phyloP scores from a whole-genome alignment of 2,797 vertebrate genomes.

The Trachops cirrhosus region DNA sequence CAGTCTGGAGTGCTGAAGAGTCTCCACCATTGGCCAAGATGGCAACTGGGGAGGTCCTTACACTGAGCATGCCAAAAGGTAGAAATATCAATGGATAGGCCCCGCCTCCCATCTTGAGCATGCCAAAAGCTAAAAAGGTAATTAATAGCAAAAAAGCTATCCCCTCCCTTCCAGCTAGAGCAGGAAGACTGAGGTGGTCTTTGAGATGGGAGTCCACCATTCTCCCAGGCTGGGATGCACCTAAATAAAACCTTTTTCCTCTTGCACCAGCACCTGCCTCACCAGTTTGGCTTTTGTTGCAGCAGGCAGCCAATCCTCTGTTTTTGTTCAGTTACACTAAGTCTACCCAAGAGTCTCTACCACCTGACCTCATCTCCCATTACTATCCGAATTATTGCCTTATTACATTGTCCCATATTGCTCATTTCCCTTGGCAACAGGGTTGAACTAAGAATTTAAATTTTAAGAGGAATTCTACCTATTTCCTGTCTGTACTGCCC shows the following conservation, averaged over 20 bases:
- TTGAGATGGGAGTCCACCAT: not conserved
- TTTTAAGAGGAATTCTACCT: slow-evolving; percentile 51
- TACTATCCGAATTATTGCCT: slow-evolving; percentile 50
- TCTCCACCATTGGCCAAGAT: not conserved
- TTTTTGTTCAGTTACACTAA: not conserved
- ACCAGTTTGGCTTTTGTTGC: not conserved
- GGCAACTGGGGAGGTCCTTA: not conserved
- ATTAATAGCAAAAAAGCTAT: not conserved
- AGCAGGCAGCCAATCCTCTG: not conserved
- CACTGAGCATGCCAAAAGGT: not conserved
- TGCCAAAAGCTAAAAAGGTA: not conserved
- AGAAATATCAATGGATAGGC: too few species aligned
- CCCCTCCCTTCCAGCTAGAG: not conserved
- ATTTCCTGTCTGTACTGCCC: slow-evolving; percentile 42
- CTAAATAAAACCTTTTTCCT: not conserved
- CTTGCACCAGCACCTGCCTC: not conserved
- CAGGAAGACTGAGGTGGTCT: not conserved
- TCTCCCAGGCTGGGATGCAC: not conserved
- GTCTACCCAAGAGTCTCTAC: slow-evolving; percentile 12
- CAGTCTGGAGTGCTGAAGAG: not conserved
- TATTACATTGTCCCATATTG: slow-evolving; percentile 9
- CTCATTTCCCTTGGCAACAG: slow-evolving; percentile 37
- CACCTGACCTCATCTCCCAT: slow-evolving; percentile 57
- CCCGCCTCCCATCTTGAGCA: too few species aligned
- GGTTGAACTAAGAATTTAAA: slow-evolving; percentile 22